phyloP scores from a whole-genome alignment of 2,113 vertebrate genomes.

The Cyanistes caeruleus region DNA sequence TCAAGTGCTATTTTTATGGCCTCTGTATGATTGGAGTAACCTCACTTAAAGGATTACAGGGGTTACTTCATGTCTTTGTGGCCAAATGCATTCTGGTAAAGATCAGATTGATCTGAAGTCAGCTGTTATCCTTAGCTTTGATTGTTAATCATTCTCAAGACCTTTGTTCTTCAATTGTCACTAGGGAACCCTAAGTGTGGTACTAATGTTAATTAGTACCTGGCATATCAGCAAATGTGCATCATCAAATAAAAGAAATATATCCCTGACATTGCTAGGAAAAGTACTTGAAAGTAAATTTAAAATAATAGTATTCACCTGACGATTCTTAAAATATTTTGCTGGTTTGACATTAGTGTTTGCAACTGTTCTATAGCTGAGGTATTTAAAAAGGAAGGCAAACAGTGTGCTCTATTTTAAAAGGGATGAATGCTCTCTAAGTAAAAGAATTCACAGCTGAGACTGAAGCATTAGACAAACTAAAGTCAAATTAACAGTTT shows the following conservation, averaged over 20 bases:
- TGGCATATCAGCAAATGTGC: not conserved
- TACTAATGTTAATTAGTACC: not conserved
- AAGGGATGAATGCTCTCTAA: not conserved
- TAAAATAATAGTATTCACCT: not conserved
- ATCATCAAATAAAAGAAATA: not conserved
- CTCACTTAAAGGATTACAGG: slow-evolving; percentile 54
- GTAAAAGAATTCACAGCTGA: not conserved
- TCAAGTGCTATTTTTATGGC: slow-evolving; percentile 46
- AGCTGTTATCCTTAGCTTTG: slow-evolving; percentile 49
- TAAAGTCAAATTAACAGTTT: not conserved
- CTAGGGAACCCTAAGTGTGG: not conserved
- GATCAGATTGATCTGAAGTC: slow-evolving; percentile 55
- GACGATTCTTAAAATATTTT: not conserved
- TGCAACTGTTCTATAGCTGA: not conserved
- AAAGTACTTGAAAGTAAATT: not conserved
- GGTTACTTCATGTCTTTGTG: slow-evolving; percentile 65
- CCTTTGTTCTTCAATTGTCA: slow-evolving; percentile 19
- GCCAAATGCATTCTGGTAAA: slow-evolving; percentile 50
- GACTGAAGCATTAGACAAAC: not conserved
- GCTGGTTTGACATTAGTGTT: not conserved
- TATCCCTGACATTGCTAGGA: not conserved
- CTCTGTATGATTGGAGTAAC: slow-evolving; percentile 38
- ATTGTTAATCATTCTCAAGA: slow-evolving; percentile 30
- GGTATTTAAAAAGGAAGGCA: not conserved
- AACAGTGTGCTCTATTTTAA: not conserved